phyloP scores from a whole-genome alignment of 2,888 invertebrate species.

The Apotomis capreana region DNA sequence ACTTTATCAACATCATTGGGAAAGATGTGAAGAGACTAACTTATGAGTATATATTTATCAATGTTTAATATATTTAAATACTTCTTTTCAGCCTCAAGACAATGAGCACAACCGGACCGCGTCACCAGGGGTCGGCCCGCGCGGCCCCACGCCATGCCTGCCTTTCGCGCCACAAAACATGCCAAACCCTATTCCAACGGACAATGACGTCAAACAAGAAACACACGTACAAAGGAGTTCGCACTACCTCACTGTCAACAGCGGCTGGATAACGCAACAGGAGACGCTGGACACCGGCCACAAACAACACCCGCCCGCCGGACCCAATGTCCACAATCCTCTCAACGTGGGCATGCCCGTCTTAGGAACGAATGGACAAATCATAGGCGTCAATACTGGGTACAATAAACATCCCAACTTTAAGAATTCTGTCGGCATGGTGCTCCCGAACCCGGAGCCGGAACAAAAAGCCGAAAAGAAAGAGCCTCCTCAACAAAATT shows the following conservation, averaged over 20 bases:
- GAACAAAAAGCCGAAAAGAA: conserved; percentile 69
- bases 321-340: conserved; percentile 52
- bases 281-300: conserved; percentile 64
- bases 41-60: too few species aligned
- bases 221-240: conserved; percentile 71
- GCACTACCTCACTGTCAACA: conserved; percentile 77
- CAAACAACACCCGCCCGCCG: conserved; percentile 55
- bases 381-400: conserved; percentile 83
- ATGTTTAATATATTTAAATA: conserved; percentile 7
- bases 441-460: conserved; percentile 56
- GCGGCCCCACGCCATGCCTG: conserved; percentile 52
- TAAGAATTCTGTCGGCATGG: conserved; percentile 57
- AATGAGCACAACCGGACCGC: conserved; percentile 62
- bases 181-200: conserved; percentile 56
- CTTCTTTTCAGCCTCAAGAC: conserved; percentile 66
- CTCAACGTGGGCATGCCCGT: conserved; percentile 71
- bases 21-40: too few species aligned
- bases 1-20: too few species aligned
- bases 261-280: conserved; percentile 78
- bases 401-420: conserved; percentile 64
- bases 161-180: conserved; percentile 61
- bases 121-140: conserved; percentile 59
- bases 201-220: conserved; percentile 68
- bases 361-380: conserved; percentile 84
- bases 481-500: conserved; percentile 54